Conservation (phyloP, 92 coral and sea anemone genomes). For the Desmophyllum pertusum region DNA sequence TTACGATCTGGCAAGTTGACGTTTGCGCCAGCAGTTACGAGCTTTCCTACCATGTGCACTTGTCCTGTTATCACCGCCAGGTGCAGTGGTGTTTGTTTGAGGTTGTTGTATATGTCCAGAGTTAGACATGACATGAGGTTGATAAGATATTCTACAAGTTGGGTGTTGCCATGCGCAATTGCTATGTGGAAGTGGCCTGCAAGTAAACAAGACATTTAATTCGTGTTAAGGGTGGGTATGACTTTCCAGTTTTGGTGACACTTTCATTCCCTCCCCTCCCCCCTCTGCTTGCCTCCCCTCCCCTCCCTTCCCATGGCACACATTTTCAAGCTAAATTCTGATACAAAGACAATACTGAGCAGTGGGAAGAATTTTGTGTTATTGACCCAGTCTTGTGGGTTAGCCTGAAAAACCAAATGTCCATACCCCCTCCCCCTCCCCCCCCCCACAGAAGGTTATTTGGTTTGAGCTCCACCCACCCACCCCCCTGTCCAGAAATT, state of each 20-base stretch:
- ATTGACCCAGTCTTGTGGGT: no score
- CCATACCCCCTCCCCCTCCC: no score
- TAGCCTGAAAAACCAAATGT: no score
- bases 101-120: constrained; percentile 88
- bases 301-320: no score
- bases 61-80: constrained; percentile 93
- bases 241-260: no score
- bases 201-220: background rate
- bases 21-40: constrained; percentile 78
- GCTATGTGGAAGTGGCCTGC: constrained; percentile 97
- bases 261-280: no score
- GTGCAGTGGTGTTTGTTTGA: constrained; percentile 95
- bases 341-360: no score
- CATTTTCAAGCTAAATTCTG: no score
- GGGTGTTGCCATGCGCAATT: constrained; percentile 83
- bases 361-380: no score
- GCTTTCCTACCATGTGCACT: constrained; percentile 63
- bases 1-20: constrained; percentile 89
- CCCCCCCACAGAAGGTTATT: background rate
- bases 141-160: constrained; percentile 74
- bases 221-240: no score
- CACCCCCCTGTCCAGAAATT: background rate
- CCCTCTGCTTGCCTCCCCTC: no score
- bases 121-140: constrained; percentile 76
- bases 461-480: background rate